Conservation (phyloP, 2,113 vertebrate species). For the Pachyramphus minor region DNA sequence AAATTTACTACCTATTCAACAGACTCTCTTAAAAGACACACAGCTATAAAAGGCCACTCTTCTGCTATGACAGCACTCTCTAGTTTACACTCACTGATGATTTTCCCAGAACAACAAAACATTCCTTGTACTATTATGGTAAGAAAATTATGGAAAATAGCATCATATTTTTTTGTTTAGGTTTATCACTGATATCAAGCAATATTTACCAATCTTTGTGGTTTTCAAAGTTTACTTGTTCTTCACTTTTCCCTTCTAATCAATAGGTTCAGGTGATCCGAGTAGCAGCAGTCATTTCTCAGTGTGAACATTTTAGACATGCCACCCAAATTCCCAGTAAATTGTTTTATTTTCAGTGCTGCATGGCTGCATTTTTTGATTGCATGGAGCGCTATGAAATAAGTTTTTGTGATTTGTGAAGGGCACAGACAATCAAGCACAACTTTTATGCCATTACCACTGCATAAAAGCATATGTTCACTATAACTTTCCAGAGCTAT, state of each 20-base stretch:
- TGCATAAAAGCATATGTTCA: not conserved
- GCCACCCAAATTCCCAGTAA: not conserved
- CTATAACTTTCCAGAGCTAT: not conserved
- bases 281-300: not conserved
- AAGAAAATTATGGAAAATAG: not conserved
- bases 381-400: not conserved
- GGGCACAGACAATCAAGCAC: slow-evolving; percentile 24
- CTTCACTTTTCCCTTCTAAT: not conserved
- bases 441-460: slow-evolving; percentile 3
- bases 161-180: not conserved
- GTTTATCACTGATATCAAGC: not conserved
- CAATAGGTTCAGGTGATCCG: not conserved
- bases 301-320: not conserved
- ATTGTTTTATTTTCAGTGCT: slow-evolving; percentile 20
- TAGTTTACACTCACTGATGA: not conserved
- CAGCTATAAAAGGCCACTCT: not conserved
- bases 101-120: not conserved
- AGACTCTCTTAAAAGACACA: not conserved
- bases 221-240: not conserved
- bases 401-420: slow-evolving; percentile 50
- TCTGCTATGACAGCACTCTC: not conserved
- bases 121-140: not conserved
- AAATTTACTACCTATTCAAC: not conserved
- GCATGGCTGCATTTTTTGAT: slow-evolving; percentile 17
- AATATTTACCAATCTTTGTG: not conserved